Base-by-base conservation (phyloP, 2,888 invertebrate genomes). In the Rhynchonema sp. region DNA sequence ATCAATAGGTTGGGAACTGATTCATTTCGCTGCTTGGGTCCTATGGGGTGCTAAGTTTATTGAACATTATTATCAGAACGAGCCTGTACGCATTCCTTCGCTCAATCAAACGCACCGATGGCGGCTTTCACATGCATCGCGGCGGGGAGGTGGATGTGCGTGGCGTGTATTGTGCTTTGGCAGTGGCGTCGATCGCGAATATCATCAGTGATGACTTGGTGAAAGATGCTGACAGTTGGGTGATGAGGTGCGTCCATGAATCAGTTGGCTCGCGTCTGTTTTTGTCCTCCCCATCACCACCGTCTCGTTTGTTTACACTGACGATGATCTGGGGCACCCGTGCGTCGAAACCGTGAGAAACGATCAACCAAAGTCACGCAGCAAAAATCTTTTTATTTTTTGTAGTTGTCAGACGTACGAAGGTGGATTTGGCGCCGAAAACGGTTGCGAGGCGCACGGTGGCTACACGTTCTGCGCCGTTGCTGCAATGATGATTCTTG, bases 381-480 rank as follows among this genome's bases (percentile, higher is more conserved):
- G n/a, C n/a, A n/a, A n/a, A n/a, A n/a, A n/a, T n/a, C n/a, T n/a
- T n/a, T 6, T 38, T 38, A 6, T 6, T 38, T 13, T 30, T 55
- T 71, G 58, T 66, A 83, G 85, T 65, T 96, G 96, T 78, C 96
- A 98, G 76, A 91, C 92, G 0, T 98, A 94, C 77, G 98, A 99
- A 77, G 98, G 98, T 54, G 98, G 98, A 0, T 98, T 98, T 79
- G 86, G 86, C 49, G 94, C 92, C 0, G 84, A 81, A 65, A 89
- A 89, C 1, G 89, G 87, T 13, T 83, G 89, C 81, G 98, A 99
- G 76, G 96, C 98, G 6, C 98, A 98, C 77, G 98, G 98, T 1
- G 98, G 98, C n/a, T 98, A 98, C 75, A 85, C 94, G 1, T 98
- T 89, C 76, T 99, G 98, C 80, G 96, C 88, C 0, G 80, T 94